These are phyloP conservation scores for Eubasilissa splendida DNA, from an alignment of 2,888 invertebrate species.

Conservation along the genomic window DNA sequence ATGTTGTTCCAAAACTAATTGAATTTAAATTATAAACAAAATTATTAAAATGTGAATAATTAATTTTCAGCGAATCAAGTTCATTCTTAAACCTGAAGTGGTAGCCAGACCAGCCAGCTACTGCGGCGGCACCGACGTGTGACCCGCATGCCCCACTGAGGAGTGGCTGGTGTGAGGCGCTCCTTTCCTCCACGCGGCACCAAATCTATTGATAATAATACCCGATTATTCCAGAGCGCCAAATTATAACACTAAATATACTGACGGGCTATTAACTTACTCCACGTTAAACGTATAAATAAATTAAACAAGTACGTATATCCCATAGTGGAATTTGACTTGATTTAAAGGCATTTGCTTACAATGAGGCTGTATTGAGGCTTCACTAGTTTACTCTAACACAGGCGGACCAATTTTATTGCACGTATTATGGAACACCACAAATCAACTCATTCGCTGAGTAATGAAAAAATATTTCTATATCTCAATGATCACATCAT, in stretches of 20 bases:
- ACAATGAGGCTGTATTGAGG: no score
- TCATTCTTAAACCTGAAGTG: conserved; percentile 54
- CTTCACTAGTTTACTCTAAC: no score
- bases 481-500: no score
- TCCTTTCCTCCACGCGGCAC: neutral
- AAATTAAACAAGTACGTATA: no score
- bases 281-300: neutral
- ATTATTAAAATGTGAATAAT: neutral
- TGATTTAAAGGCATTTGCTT: no score
- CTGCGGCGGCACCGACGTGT: conserved; percentile 56
- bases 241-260: neutral
- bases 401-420: no score
- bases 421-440: no score
- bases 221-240: neutral
- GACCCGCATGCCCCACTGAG: conserved; percentile 63
- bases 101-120: conserved; percentile 51
- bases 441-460: no score
- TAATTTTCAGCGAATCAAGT: conserved; percentile 54
- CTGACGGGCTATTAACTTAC: neutral
- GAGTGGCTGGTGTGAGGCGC: conserved; percentile 68
- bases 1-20: no score
- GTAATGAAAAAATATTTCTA: no score
- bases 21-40: no score
- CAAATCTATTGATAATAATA: neutral
- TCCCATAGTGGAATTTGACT: no score